These are phyloP conservation scores for Zaprionus taronus DNA, from an alignment of 1,140 invertebrate species.

Conservation along the genomic window DNA sequence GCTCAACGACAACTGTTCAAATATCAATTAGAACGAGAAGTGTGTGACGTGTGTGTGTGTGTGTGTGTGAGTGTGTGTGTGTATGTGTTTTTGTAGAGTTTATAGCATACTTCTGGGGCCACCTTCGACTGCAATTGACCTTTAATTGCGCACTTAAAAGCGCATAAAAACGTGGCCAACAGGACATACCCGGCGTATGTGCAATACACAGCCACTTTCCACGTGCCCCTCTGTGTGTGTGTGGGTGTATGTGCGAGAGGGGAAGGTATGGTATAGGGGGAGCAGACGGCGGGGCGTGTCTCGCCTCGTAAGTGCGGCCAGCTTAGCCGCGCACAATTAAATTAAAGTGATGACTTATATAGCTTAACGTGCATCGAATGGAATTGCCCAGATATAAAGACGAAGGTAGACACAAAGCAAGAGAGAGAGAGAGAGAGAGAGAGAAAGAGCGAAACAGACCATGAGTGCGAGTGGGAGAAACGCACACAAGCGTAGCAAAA, in stretches of 20 bases:
- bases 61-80: conserved; percentile 9
- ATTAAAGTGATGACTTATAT: conserved; percentile 67
- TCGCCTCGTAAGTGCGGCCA: conserved; percentile 49
- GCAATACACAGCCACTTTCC: conserved; percentile 36
- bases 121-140: conserved; percentile 71
- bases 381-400: conserved; percentile 12
- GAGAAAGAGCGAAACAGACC: neutral
- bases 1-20: conserved; percentile 12
- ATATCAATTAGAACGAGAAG: conserved; percentile 35
- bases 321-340: conserved; percentile 62
- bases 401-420: neutral
- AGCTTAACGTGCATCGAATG: conserved; percentile 48
- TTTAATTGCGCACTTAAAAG: conserved; percentile 82
- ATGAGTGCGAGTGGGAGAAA: neutral
- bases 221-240: conserved; percentile 1
- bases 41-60: conserved; percentile 7
- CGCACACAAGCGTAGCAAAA: conserved; percentile 3
- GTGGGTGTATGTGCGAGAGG: conserved; percentile 6
- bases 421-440: neutral
- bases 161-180: conserved; percentile 74
- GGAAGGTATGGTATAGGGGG: neutral
- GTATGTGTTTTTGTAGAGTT: conserved; percentile 14
- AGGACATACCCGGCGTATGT: conserved; percentile 49
- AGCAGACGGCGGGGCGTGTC: conserved; percentile 14
- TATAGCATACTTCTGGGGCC: conserved; percentile 49